Percentiles rank a stretch among this genome's conserved stretches.
These are phyloP conservation scores for Muscicapa striata DNA, from an alignment of 2,797 vertebrate genomes.

Conservation along the genomic window DNA sequence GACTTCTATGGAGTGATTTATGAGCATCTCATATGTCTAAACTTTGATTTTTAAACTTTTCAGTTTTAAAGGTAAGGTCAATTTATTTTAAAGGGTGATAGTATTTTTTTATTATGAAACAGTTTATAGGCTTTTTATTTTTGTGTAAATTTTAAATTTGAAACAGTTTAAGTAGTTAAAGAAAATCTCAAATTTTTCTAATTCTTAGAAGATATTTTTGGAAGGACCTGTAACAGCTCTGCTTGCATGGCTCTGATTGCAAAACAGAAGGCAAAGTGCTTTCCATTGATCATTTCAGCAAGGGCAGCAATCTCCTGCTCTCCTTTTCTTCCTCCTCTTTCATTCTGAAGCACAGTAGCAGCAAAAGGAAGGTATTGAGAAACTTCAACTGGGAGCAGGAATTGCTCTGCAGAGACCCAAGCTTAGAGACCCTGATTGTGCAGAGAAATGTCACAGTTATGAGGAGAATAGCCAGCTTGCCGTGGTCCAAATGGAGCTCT, in stretches of 20 bases:
- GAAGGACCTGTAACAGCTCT: not conserved
- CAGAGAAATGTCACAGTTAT: not conserved
- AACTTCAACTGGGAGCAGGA: slow-evolving; percentile 20
- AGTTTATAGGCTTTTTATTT: not conserved
- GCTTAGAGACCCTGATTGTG: not conserved
- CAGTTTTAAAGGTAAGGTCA: not conserved
- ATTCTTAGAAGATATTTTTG: not conserved
- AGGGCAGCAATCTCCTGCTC: not conserved
- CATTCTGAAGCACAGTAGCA: slow-evolving; percentile 4
- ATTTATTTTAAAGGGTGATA: not conserved
- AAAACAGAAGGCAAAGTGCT: slow-evolving; percentile 24
- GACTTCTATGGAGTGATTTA: not conserved
- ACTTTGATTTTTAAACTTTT: not conserved
- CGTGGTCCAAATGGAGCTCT: not conserved
- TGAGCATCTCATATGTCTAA: not conserved
- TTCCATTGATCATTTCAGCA: slow-evolving; percentile 48
- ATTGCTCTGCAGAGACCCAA: slow-evolving; percentile 29
- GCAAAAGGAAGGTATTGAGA: slow-evolving; percentile 1
- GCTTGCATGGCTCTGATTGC: not conserved
- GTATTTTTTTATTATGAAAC: not conserved
- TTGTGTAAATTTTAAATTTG: not conserved
- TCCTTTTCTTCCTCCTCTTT: slow-evolving; percentile 41
- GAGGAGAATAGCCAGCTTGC: not conserved
- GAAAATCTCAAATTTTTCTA: not conserved
- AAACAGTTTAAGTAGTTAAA: not conserved